A percentile compares a stretch with the other conserved stretches of the same genome.
Evolutionary conservation across 2,888 invertebrate genomes (phyloP).

Genomic region (Trachelus tabidus): DNA sequence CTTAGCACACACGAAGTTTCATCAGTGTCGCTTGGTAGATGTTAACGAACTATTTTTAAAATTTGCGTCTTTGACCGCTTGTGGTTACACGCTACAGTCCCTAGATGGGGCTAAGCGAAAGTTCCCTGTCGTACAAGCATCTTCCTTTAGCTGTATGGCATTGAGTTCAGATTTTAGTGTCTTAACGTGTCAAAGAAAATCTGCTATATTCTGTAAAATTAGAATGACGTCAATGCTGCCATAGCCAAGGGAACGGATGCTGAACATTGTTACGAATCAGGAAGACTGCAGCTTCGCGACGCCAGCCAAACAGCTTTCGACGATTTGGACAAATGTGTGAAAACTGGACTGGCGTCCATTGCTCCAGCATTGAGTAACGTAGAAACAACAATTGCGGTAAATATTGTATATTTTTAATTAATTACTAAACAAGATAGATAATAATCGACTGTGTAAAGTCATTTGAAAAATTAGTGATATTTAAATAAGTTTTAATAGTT

Average conservation of each 20-base stretch:
- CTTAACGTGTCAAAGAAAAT: neutral
- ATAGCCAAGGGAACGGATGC: constrained; percentile 24
- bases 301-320: constrained; percentile 18
- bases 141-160: neutral
- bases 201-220: neutral
- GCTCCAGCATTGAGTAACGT: constrained; percentile 22
- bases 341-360: constrained; percentile 15
- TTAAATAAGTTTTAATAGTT: neutral
- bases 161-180: too few species aligned
- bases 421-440: neutral
- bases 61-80: too few species aligned
- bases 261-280: constrained; percentile 27
- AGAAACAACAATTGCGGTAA: constrained; percentile 19
- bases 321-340: constrained; percentile 24
- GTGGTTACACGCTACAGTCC: too few species aligned
- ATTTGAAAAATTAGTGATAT: too few species aligned
- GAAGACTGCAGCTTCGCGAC: constrained; percentile 21
- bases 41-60: too few species aligned
- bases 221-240: constrained; percentile 8
- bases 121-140: neutral
- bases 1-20: neutral
- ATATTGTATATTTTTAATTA: neutral
- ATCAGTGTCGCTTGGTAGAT: too few species aligned
- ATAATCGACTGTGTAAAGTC: neutral
- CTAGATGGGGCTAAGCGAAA: too few species aligned